Percentiles rank a stretch among this genome's conserved stretches.
phyloP scores from a whole-genome alignment of 2,113 vertebrate genomes.

The Dromas ardeola region DNA sequence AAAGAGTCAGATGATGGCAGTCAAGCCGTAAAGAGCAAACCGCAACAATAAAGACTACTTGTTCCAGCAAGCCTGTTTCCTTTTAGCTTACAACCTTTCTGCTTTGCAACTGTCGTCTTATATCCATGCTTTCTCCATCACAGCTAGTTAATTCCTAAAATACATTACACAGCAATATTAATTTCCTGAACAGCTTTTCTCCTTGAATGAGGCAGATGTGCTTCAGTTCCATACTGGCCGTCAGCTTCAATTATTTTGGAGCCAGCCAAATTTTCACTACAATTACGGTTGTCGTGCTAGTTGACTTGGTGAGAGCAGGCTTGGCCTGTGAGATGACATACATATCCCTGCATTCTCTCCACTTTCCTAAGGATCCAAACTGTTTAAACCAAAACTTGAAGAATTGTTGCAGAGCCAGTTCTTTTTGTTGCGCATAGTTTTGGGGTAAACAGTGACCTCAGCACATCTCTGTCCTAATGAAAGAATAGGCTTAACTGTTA shows the following conservation, averaged over 20 bases:
- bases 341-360: not conserved
- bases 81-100: not conserved
- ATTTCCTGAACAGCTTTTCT: conserved; percentile 9
- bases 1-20: not conserved
- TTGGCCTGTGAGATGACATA: not conserved
- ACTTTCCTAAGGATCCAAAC: not conserved
- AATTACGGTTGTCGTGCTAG: fast-evolving
- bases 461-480: not conserved
- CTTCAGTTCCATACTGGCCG: not conserved
- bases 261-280: not conserved
- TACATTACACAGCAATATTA: not conserved
- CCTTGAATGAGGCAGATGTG: conserved; percentile 5
- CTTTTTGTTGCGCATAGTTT: not conserved
- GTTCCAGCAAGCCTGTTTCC: not conserved
- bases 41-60: not conserved
- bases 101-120: not conserved
- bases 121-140: not conserved
- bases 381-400: not conserved
- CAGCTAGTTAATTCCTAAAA: conserved; percentile 7
- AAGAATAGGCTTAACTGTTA: not conserved
- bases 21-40: not conserved
- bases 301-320: not conserved
- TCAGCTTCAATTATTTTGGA: not conserved
- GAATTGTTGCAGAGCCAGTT: not conserved
- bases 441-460: not conserved